phyloP scores from a whole-genome alignment of 2,113 vertebrate genomes.

The Malaclemys terrapin region DNA sequence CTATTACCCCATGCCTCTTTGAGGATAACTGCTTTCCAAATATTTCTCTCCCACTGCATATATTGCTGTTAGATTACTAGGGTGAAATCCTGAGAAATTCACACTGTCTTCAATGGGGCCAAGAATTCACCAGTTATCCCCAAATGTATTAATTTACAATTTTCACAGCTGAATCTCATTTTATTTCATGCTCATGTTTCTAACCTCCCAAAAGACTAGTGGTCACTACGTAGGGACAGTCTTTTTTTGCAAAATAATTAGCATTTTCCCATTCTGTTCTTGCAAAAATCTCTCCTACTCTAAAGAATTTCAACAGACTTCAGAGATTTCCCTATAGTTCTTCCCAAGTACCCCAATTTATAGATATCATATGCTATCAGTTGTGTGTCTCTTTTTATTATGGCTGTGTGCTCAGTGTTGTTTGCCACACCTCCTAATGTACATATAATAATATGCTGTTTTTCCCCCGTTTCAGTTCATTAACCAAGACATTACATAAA shows the following conservation, averaged over 20 bases:
- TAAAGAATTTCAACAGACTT: not conserved
- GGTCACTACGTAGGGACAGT: not conserved
- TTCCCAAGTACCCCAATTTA: not conserved
- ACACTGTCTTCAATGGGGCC: not conserved
- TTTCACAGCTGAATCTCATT: not conserved
- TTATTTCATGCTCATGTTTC: not conserved
- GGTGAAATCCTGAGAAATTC: not conserved
- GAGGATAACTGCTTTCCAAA: not conserved
- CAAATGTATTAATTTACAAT: not conserved
- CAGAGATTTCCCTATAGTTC: not conserved
- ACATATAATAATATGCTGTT: not conserved
- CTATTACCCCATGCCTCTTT: not conserved
- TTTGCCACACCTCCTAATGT: not conserved
- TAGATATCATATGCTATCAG: not conserved
- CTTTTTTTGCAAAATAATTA: not conserved
- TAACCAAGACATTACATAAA: not conserved
- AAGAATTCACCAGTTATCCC: not conserved
- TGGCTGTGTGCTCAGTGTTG: not conserved
- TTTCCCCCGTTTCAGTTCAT: not conserved
- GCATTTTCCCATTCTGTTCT: not conserved
- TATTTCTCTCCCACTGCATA: not conserved
- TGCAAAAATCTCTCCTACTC: not conserved
- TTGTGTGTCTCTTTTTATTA: not conserved
- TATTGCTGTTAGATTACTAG: not conserved
- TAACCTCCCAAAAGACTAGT: not conserved